phyloP scores from a whole-genome alignment of 2,797 vertebrate genomes.

The Melanogrammus aeglefinus region DNA sequence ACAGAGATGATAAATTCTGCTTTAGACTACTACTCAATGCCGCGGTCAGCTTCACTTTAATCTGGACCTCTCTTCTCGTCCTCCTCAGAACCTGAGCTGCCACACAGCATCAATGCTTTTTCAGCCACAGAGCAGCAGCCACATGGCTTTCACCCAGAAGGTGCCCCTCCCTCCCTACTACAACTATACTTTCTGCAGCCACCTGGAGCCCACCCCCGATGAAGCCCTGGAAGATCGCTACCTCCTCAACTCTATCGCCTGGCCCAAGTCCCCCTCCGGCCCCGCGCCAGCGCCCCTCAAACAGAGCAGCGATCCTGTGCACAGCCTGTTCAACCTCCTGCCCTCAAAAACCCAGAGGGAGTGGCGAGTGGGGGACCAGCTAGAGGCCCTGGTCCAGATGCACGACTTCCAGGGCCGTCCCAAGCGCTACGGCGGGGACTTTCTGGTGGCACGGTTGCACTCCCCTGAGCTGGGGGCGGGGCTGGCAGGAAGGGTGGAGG shows the following conservation, averaged over 20 bases:
- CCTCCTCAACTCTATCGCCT: slow-evolving; percentile 79
- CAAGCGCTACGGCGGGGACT: slow-evolving; percentile 92
- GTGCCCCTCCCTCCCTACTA: slow-evolving; percentile 48
- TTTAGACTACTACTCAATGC: too few species aligned
- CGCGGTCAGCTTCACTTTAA: too few species aligned
- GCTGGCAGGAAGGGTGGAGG: slow-evolving; percentile 81
- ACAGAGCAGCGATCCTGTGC: slow-evolving; percentile 83
- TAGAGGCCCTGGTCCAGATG: slow-evolving; percentile 85
- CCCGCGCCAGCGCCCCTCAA: slow-evolving; percentile 56
- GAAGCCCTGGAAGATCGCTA: slow-evolving; percentile 82
- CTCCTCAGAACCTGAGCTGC: slow-evolving; percentile 81
- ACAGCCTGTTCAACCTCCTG: slow-evolving; percentile 84
- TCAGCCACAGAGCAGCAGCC: slow-evolving; percentile 76
- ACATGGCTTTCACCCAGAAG: slow-evolving; percentile 57
- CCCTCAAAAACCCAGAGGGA: slow-evolving; percentile 52
- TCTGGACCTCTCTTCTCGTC: slow-evolving; percentile 12
- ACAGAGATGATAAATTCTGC: too few species aligned
- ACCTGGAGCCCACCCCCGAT: slow-evolving; percentile 75
- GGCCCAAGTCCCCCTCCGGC: slow-evolving; percentile 70
- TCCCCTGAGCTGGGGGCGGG: slow-evolving; percentile 82
- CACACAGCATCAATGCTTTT: slow-evolving; percentile 75
- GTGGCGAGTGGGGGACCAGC: slow-evolving; percentile 81
- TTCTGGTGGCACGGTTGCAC: slow-evolving; percentile 86
- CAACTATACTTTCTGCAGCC: slow-evolving; percentile 79
- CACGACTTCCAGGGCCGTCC: slow-evolving; percentile 86